Percentiles rank a stretch among this genome's conserved stretches.
These are phyloP conservation scores for Cyprinodon tularosa DNA, from an alignment of 2,113 vertebrate genomes.

Conservation along the genomic window DNA sequence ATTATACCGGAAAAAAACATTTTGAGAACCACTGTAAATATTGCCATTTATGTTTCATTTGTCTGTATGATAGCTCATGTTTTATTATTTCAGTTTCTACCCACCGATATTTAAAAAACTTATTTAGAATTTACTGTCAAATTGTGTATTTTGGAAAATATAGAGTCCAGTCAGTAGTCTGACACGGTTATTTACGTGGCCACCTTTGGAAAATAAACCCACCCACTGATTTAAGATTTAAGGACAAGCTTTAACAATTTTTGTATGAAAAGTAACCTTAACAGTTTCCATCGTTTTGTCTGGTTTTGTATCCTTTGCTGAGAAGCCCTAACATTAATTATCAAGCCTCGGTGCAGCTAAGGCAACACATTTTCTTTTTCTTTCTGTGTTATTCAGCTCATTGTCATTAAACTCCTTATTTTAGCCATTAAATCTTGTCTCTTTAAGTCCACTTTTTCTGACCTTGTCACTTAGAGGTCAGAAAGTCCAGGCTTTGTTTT, in stretches of 20 bases:
- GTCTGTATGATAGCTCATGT: background rate
- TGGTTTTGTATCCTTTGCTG: conserved; percentile 23
- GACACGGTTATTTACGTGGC: background rate
- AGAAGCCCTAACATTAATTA: conserved; percentile 10
- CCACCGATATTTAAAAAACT: no score
- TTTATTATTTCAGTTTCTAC: background rate
- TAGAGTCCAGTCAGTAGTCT: background rate
- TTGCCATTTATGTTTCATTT: background rate
- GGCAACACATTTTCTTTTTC: background rate
- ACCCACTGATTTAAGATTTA: background rate
- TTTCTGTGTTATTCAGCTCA: conserved; percentile 8
- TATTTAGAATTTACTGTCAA: no score
- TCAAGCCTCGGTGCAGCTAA: background rate
- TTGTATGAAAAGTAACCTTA: conserved; percentile 18
- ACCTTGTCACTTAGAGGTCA: conserved; percentile 15
- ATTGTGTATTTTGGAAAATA: background rate
- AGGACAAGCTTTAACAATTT: conserved; percentile 21
- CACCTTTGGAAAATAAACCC: background rate
- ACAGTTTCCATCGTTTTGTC: conserved; percentile 20
- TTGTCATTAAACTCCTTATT: conserved; percentile 8
- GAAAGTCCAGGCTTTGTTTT: conserved; percentile 36
- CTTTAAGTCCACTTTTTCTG: conserved; percentile 14
- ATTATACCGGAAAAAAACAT: background rate
- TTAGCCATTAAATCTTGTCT: conserved; percentile 4
- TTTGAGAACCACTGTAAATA: background rate